A percentile compares a stretch with the other conserved stretches of the same genome.
Conservation (phyloP, 2,888 invertebrate species). For the Noctuana brunneofusca region DNA sequence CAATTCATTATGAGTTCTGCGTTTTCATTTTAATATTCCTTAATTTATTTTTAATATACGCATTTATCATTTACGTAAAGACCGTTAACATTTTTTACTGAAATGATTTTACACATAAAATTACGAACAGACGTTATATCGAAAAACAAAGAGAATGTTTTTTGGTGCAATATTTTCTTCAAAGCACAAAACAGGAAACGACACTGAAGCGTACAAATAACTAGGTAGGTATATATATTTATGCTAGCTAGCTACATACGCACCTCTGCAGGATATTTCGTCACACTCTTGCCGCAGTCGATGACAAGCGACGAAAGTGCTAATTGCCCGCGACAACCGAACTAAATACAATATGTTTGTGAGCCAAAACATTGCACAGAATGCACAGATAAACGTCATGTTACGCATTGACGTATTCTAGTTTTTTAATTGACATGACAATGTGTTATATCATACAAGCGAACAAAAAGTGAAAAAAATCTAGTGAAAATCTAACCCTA, state of each 20-base stretch:
- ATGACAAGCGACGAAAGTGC: conserved; percentile 71
- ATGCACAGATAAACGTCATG: conserved; percentile 14
- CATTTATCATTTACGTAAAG: no score
- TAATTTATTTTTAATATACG: no score
- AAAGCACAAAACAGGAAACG: not conserved
- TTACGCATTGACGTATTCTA: not conserved
- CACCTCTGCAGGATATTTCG: conserved; percentile 35
- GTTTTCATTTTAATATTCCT: no score
- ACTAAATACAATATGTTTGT: conserved; percentile 48
- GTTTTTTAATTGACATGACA: no score
- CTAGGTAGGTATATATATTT: not conserved
- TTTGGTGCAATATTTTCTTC: not conserved
- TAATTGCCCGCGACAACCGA: conserved; percentile 63
- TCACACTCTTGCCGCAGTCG: conserved; percentile 42
- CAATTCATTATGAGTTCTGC: no score
- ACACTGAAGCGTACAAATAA: not conserved
- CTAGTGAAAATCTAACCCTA: no score
- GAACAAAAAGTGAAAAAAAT: no score
- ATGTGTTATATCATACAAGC: no score
- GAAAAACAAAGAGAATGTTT: not conserved
- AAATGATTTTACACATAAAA: no score
- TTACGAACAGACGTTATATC: not conserved
- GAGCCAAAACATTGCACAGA: conserved; percentile 50
- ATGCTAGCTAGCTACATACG: conserved; percentile 5
- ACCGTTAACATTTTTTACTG: no score